These are phyloP conservation scores for Campylorhamphus procurvoides DNA, from an alignment of 2,113 vertebrate genomes.

Conservation along the genomic window DNA sequence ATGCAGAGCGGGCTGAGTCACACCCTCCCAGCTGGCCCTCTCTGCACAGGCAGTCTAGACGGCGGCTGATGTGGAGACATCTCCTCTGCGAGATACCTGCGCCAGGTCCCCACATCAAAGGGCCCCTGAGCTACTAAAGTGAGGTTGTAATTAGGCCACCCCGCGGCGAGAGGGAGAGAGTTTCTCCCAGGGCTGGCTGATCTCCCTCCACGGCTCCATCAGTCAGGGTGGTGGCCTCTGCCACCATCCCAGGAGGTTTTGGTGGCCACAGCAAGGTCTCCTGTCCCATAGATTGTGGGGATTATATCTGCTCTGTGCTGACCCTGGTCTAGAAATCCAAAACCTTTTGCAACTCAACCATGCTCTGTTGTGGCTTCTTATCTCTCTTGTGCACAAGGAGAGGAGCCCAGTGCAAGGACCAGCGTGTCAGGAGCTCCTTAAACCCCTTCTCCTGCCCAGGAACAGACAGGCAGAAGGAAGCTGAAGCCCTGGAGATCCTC, in stretches of 20 bases:
- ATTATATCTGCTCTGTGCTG: rapidly evolving
- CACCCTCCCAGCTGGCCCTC: neutral
- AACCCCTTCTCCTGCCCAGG: neutral
- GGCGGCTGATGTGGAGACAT: neutral
- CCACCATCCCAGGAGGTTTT: neutral
- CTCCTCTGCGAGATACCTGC: conserved; percentile 3
- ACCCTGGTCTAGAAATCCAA: neutral
- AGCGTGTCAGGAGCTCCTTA: neutral
- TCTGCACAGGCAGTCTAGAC: conserved; percentile 13
- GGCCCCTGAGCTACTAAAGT: neutral
- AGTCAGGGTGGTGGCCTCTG: neutral
- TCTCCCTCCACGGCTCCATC: neutral
- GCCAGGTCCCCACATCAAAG: conserved; percentile 51
- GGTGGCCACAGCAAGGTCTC: rapidly evolving
- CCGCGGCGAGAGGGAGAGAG: neutral
- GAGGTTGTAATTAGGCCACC: conserved; percentile 43
- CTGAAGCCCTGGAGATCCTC: neutral
- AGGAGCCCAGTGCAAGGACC: neutral
- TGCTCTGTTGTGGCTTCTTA: neutral
- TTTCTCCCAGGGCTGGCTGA: neutral
- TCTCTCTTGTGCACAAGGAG: neutral
- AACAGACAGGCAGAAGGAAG: neutral
- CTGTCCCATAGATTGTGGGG: neutral
- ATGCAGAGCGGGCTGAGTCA: conserved; percentile 30
- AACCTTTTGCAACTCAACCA: neutral